Percentiles rank a stretch among this genome's conserved stretches.
Evolutionary conservation across 2,113 vertebrate genomes (phyloP).

Genomic region (Struthidea cinerea): DNA sequence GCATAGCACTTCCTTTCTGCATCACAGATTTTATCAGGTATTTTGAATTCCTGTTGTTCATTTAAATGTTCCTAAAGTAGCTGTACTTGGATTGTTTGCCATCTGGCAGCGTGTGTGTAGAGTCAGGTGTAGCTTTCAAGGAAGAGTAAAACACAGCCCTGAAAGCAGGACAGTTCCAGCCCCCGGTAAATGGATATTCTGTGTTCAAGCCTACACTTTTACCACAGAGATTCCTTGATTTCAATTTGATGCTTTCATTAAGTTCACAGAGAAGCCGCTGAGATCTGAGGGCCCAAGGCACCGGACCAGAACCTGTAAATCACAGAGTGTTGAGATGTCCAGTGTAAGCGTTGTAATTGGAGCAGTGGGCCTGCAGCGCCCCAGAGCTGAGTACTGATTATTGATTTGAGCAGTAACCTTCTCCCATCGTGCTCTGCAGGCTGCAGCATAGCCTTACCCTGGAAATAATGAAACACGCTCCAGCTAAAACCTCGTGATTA

Average conservation of each 20-base stretch:
- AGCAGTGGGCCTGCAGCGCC: not conserved
- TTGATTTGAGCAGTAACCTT: not conserved
- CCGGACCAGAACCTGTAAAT: not conserved
- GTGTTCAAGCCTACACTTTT: not conserved
- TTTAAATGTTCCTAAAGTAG: not conserved
- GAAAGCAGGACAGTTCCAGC: not conserved
- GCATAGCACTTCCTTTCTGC: not conserved
- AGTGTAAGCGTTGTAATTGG: not conserved
- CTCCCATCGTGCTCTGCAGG: not conserved
- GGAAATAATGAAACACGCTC: not conserved
- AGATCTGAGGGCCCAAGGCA: not conserved
- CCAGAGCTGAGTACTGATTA: not conserved
- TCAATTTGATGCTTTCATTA: not conserved
- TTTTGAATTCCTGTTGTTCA: not conserved
- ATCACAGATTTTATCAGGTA: not conserved
- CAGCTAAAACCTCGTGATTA: not conserved
- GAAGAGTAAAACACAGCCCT: not conserved
- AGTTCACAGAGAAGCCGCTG: not conserved
- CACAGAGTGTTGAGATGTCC: not conserved
- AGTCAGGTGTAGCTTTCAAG: not conserved
- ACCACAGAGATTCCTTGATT: not conserved
- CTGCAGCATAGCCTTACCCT: not conserved
- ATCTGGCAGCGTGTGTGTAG: not conserved
- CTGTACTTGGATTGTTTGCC: not conserved
- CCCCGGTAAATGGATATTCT: not conserved